Base-by-base conservation (phyloP, 2,888 invertebrate species). In the Lissocephala sabroskyi region DNA sequence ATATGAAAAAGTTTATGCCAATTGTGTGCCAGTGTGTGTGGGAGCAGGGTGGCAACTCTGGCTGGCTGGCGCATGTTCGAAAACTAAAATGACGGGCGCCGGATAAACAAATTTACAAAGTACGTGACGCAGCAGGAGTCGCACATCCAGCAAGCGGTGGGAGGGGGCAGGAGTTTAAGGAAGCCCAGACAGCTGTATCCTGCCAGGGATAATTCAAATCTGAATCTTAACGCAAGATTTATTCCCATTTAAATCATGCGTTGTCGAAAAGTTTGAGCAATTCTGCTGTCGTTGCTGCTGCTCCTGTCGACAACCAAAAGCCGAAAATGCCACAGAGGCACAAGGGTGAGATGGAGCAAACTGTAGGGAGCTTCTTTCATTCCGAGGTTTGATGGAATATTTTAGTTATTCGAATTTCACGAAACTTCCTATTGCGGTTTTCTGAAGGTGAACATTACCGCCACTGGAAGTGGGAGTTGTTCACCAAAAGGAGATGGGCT, bases 1-100 rank as follows among this genome's bases (percentile, higher is more conserved):
- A 79, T 79, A 76, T 76, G 77, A 73, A 79, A 71, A 71, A 73
- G 62, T 73, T 79, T 57, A 58, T 77, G 74, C 74, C 74, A 73
- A 68, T 70, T 70, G 78, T 40, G 45, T 45, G 44, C 43, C 41
- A 40, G 19, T 40, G 39, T 35, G 47, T 23, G 35, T 17, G 29
- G 18, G 48, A 9, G 10, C 23, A 13, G 1, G 14, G 17, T 10
- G 10, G 37, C n/a, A n/a, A 9, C 33, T 41, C 32, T 28, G 41
- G 36, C 41, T 2, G 29, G 19, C 33, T 14, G 18, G 18, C 30
- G 33, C 19, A 41, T 44, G 33, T 52, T 48, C 48, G 51, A 52
- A 58, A 65, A 65, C 65, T 59, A 50, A 50, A 52, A 45, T 54
- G 57, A 45, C 48, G 19, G n/a, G 45, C 49, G 42, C 46, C 52